Conservation (phyloP, 2,113 vertebrate species). For the Myotis lucifugus region DNA sequence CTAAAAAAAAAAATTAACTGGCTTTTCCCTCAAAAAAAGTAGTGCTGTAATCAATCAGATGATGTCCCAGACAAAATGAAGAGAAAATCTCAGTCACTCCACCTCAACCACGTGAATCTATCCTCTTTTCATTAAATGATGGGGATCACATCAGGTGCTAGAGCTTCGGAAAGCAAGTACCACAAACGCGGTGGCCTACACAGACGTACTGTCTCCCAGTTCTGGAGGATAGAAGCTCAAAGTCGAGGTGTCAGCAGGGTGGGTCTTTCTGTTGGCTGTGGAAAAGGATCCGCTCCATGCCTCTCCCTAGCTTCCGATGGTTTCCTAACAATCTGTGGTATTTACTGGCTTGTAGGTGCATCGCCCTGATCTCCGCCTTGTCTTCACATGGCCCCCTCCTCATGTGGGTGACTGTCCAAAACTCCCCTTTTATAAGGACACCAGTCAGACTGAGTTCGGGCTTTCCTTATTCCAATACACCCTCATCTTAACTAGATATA, state of each 20-base stretch:
- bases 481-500: neutral
- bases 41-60: neutral
- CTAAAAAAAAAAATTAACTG: too few species aligned
- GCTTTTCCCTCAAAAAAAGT: neutral
- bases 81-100: neutral
- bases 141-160: neutral
- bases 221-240: neutral
- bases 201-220: neutral
- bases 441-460: neutral
- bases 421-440: neutral
- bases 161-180: neutral
- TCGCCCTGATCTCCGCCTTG: neutral
- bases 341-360: neutral
- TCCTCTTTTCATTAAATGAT: neutral
- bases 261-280: neutral
- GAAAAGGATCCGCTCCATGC: neutral
- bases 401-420: neutral
- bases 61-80: neutral
- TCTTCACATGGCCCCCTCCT: neutral
- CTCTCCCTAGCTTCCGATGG: neutral
- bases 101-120: neutral
- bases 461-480: neutral
- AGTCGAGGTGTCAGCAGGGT: rapidly evolving
- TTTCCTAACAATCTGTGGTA: too few species aligned
- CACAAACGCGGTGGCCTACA: neutral